Evolutionary conservation across 2,888 invertebrate species (phyloP).

Genomic region (Mesorhabditis sp.): DNA sequence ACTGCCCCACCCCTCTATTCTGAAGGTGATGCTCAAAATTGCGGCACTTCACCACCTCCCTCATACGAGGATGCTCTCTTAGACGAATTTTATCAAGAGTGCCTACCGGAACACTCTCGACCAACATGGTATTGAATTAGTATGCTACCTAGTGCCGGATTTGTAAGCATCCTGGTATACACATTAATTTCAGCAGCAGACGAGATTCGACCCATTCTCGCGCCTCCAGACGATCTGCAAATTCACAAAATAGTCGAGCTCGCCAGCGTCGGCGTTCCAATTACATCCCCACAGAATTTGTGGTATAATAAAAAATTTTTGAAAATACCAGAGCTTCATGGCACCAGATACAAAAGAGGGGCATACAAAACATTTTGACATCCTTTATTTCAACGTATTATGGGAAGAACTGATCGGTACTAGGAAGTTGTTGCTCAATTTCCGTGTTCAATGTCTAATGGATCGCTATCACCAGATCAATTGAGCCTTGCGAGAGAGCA

Average conservation of each 20-base stretch:
- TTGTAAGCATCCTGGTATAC: neutral
- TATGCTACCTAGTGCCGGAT: too few species aligned
- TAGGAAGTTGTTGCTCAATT: too few species aligned
- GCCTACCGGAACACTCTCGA: slow-evolving; percentile 28
- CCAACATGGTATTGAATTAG: neutral
- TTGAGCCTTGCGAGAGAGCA: too few species aligned
- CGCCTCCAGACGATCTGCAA: neutral
- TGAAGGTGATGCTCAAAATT: slow-evolving; percentile 15
- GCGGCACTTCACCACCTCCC: slow-evolving; percentile 57
- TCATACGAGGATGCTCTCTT: slow-evolving; percentile 56
- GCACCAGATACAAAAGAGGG: too few species aligned
- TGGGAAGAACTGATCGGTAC: too few species aligned
- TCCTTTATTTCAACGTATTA: too few species aligned
- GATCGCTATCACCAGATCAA: too few species aligned
- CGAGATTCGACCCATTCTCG: slow-evolving; percentile 6
- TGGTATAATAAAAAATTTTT: too few species aligned
- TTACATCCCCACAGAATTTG: too few species aligned
- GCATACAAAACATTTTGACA: too few species aligned
- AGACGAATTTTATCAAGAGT: slow-evolving; percentile 54
- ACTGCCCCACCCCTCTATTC: slow-evolving; percentile 31
- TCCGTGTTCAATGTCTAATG: too few species aligned
- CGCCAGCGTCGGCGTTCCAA: neutral
- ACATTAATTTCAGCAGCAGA: neutral
- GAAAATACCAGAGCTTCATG: too few species aligned
- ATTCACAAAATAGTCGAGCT: neutral